phyloP scores from a whole-genome alignment of 2,888 invertebrate species.

The Chloromyia formosa region DNA sequence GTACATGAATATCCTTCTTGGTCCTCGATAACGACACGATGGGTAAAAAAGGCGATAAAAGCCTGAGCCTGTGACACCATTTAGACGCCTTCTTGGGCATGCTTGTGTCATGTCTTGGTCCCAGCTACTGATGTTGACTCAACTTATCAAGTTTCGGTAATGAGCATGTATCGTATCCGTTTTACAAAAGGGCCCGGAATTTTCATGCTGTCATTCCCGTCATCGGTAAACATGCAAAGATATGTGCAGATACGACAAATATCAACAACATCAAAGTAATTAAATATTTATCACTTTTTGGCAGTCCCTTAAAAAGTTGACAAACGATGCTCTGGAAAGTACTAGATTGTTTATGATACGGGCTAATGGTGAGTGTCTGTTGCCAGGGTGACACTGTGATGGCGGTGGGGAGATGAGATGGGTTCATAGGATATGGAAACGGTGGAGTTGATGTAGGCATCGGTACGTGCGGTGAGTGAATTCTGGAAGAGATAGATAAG shows the following conservation, averaged over 20 bases:
- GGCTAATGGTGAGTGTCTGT: not conserved
- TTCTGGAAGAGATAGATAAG: not conserved
- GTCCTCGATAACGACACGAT: not conserved
- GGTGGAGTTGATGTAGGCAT: not conserved
- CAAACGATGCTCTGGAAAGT: not conserved
- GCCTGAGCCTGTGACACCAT: not conserved
- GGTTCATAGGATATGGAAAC: not conserved
- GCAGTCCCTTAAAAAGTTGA: slow-evolving; percentile 33
- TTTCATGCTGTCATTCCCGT: not conserved
- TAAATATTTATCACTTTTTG: slow-evolving; percentile 49
- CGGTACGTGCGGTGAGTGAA: not conserved
- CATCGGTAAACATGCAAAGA: slow-evolving; percentile 9
- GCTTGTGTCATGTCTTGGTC: not conserved
- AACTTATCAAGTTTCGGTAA: slow-evolving; percentile 26
- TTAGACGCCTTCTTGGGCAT: not conserved
- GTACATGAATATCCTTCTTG: not conserved
- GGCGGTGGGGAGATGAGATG: not conserved
- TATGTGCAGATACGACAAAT: not conserved
- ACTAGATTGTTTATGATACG: not conserved
- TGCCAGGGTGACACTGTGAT: not conserved
- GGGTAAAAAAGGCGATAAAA: slow-evolving; percentile 3
- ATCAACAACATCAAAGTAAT: slow-evolving; percentile 48
- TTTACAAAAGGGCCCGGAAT: slow-evolving; percentile 2
- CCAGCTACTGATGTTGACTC: not conserved
- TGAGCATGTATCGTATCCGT: slow-evolving; percentile 22